Evolutionary conservation across 2,113 vertebrate genomes (phyloP).

Genomic region (Dicentrarchus labrax): DNA sequence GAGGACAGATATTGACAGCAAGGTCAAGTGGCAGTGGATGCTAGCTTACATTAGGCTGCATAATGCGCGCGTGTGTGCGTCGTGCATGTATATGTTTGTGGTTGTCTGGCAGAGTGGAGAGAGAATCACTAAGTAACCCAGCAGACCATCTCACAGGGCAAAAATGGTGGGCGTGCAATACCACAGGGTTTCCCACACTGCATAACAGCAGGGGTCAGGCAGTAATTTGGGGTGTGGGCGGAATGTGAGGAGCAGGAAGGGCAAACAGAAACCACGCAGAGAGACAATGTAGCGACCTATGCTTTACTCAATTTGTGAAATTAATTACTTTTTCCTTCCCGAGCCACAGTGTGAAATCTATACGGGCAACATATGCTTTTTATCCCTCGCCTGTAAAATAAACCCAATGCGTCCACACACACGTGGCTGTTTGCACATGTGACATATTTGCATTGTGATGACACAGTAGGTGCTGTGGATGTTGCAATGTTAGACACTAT

Average conservation of each 20-base stretch:
- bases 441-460: slow-evolving; percentile 61
- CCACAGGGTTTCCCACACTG: slow-evolving; percentile 55
- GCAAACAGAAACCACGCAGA: slow-evolving; percentile 54
- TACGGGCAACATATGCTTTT: slow-evolving; percentile 27
- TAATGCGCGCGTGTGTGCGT: slow-evolving; percentile 32
- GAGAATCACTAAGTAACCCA: slow-evolving; percentile 45
- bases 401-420: slow-evolving; percentile 2
- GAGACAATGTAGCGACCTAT: slow-evolving; percentile 43
- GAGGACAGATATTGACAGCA: slow-evolving; percentile 81
- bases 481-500: slow-evolving; percentile 10
- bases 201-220: slow-evolving; percentile 59
- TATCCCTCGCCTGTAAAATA: slow-evolving; percentile 21
- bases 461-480: slow-evolving; percentile 30
- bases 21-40: slow-evolving; percentile 79
- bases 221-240: slow-evolving; percentile 70
- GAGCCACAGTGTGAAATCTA: slow-evolving; percentile 27
- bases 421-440: slow-evolving; percentile 2
- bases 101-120: slow-evolving; percentile 24
- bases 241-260: slow-evolving; percentile 58
- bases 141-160: slow-evolving; percentile 23
- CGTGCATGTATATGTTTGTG: slow-evolving; percentile 5
- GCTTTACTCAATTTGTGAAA: slow-evolving; percentile 47
- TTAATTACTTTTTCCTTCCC: slow-evolving; percentile 39
- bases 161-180: slow-evolving; percentile 57
- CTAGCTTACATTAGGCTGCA: slow-evolving; percentile 78